Evolutionary conservation across 2,888 invertebrate genomes (phyloP), one percentile per base, ranked within the genome.

Genomic region (Xestia rhomboidea): DNA sequence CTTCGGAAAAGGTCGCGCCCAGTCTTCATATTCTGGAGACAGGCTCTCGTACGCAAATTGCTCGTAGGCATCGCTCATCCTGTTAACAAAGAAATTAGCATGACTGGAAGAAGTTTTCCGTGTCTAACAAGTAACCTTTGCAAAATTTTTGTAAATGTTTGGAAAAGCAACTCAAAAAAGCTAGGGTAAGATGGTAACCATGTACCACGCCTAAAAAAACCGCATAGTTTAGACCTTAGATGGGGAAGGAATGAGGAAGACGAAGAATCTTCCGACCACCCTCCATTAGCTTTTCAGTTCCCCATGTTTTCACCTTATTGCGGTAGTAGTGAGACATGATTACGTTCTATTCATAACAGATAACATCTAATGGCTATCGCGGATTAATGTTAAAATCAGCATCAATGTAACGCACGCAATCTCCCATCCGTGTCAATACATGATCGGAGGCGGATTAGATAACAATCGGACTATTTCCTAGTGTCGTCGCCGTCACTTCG

Each of bases 1-100:
- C 91, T 98, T 97, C 72, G 98, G 97, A 93, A 98, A 98, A 68
- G 98, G 98, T 89, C 98, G 98, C 95, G 95, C 98, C 98, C 90
- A 98, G 82, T 96, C 96, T 88, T 96, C 96, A 81, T 97, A 97
- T 18, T 96, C 96, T 27, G 96, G 96, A 27, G 95, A 94, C 90
- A 95, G 92, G 90, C 93, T 97, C 92, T 94, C 96, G 93, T 96
- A 96, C 71, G 93, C 92, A 77, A 93, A 94, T 66, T 95, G 95
- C 76, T 96, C 96, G 90, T 96, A 96, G 73, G 94, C 94, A 81
- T 96, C 96, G 78, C 95, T 93, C 91, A 96, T 91, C 90, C 96
- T 96, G 88, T 67, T 54, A 80, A 88, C 51, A 89, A 76, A 41
- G 6, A 62, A 51, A 41, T 44, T 4, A 54, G 18, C 18, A 13